Base-by-base conservation (phyloP, 2,888 invertebrate species). In the Athalia rosae region DNA sequence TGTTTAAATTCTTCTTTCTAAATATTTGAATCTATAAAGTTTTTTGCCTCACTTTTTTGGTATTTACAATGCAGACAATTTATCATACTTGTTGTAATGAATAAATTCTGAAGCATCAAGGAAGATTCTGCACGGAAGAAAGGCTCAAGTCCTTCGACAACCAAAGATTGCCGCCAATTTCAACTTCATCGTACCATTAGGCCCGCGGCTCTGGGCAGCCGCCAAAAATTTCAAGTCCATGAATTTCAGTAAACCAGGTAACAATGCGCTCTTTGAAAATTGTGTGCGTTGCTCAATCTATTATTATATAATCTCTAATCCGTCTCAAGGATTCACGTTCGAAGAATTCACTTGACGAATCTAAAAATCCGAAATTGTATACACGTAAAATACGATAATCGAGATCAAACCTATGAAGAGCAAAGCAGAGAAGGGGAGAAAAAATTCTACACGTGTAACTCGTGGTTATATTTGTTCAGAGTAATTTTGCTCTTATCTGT, bases 241-340 rank as follows among this genome's bases (percentile, higher is more conserved):
- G 92, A 92, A 92, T 92, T 92, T 91, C 91, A 92, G 92, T 92
- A 92, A 92, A 92, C 92, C 93, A 93, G 92, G 92, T 89, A 93
- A 93, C 92, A 91, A 92, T 91, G 91, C 92, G 91, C 91, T 92
- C 91, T 81, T 78, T 78, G 56, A 56, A 77, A 91, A 91, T 91
- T 9, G 77, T 45, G 92, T 91, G 77, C 53, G 92, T 92, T 92
- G 92, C 91, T 91, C 91, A 91, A 7, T 89, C 82, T 69, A 59
- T 48, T 74, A 58, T 71, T 64, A 45, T 47, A 28, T 28, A 28
- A 28, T 28, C 28, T 28, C 28, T 28, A 28, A 28, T 28, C 28
- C 28, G 28, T 28, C 28, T 28, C 28, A 28, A 28, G 28, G 28
- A 28, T 28, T 28, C 28, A 28, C 28, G 28, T 28, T 28, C 28